These are phyloP conservation scores for Sardina pilchardus DNA, from an alignment of 2,113 vertebrate species.

Conservation along the genomic window DNA sequence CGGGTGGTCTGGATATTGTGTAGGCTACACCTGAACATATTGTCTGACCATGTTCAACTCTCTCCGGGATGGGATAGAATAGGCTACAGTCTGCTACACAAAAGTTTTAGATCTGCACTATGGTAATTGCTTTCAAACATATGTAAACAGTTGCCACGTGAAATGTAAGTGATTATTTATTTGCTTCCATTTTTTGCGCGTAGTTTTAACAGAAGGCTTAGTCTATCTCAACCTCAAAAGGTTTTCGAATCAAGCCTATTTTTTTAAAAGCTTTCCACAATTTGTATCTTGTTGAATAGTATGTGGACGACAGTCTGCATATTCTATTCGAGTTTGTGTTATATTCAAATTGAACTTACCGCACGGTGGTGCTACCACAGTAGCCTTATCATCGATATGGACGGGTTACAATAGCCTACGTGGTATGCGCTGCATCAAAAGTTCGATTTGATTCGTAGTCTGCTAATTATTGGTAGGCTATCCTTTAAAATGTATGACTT, in stretches of 20 bases:
- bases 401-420: neutral
- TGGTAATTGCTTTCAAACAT: neutral
- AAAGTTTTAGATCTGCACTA: neutral
- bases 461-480: too few species aligned
- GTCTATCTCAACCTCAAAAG: neutral
- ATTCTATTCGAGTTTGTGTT: neutral
- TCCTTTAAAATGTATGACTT: too few species aligned
- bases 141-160: constrained; percentile 9
- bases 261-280: neutral
- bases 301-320: neutral
- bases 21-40: neutral
- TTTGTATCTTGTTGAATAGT: neutral
- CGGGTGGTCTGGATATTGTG: neutral
- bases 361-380: constrained; percentile 11
- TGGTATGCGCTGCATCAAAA: neutral
- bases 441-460: neutral
- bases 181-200: neutral
- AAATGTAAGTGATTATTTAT: neutral
- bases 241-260: neutral
- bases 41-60: neutral
- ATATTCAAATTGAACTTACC: neutral
- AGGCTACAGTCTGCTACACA: neutral
- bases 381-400: neutral
- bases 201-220: neutral
- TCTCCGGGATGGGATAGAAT: neutral